phyloP scores from a whole-genome alignment of 92 coral and sea anemone genomes.

The Epizoanthus scotinus region DNA sequence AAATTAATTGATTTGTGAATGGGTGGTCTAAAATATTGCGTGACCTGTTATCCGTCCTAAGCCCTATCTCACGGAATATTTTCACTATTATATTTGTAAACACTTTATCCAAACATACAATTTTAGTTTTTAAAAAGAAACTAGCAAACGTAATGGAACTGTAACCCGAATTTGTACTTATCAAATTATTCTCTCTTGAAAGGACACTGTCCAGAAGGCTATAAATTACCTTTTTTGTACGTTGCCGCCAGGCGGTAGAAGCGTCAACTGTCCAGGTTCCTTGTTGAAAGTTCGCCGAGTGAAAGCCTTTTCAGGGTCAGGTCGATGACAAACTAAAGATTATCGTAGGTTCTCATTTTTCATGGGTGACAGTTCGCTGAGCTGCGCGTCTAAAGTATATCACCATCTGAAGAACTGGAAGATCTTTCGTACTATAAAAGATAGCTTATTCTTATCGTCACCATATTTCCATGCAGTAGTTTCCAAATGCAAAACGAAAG shows the following conservation, averaged over 20 bases:
- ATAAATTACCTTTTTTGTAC: neutral
- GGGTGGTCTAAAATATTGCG: conserved; percentile 36
- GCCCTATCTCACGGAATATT: conserved; percentile 22
- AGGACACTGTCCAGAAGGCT: conserved; percentile 20
- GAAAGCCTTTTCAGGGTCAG: conserved; percentile 29
- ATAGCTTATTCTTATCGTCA: neutral
- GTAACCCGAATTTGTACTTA: neutral
- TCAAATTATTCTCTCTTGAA: conserved; percentile 5
- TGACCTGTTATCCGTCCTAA: conserved; percentile 14
- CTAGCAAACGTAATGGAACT: neutral
- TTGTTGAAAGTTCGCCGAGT: conserved; percentile 42
- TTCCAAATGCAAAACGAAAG: neutral
- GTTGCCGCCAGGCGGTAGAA: conserved; percentile 36
- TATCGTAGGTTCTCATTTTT: conserved; percentile 19
- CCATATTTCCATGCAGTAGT: neutral
- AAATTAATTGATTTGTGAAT: conserved; percentile 9
- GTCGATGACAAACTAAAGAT: conserved; percentile 29
- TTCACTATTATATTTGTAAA: no score
- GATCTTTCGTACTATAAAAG: neutral
- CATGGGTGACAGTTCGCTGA: conserved; percentile 5
- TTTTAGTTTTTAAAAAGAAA: neutral
- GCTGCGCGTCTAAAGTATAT: neutral
- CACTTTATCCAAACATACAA: neutral
- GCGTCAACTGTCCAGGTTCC: conserved; percentile 12
- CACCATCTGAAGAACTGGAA: neutral